Evolutionary conservation across 2,888 invertebrate genomes (phyloP), one percentile per base, ranked within the genome.

Genomic region (Oegoconia quadripuncta): DNA sequence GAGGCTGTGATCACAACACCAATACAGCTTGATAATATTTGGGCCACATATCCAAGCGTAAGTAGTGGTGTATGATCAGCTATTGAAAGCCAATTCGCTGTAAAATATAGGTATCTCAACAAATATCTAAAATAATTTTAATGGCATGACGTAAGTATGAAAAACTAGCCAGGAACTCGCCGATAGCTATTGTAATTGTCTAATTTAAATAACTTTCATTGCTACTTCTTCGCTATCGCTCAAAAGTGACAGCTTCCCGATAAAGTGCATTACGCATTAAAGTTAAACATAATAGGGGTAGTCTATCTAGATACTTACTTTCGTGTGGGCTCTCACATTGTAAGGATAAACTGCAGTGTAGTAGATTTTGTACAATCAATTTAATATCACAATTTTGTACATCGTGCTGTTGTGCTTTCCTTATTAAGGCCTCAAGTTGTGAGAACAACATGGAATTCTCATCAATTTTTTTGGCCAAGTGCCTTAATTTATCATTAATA

Each of bases 381-480:
- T 55, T 42, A n/a, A 61, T 48, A 23, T 62, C 59, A 25, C 42
- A 34, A 34, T 46, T 47, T 3, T 42, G 44, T 23, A 34, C 34
- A n/a, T 56, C 48, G 9, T 48, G 39, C 2, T 54, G 29, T 17
- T 54, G 55, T 20, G 39, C 52, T 3, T 48, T 43, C 15, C 62
- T 44, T 14, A 51, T 42, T 12, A 53, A 40, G 29, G 34, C 52
- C 33, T 64, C 64, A 5, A 64, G 42, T 42, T 58, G 52, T 31
- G 54, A 50, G 33, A 62, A 51, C 11, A 56, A 29, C 9, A 51
- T 40, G 15, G 33, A 26, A 16, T 59, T 50, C 17, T 50, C 35
- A 15, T 44, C 35, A n/a, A 57, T 37, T 39, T 45, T 35, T 3
- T 39, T 29, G 4, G 41, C 45, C 3, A 59, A 45, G n/a, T 38